phyloP scores from a whole-genome alignment of 2,888 invertebrate species.

The Pherbina coryleti region DNA sequence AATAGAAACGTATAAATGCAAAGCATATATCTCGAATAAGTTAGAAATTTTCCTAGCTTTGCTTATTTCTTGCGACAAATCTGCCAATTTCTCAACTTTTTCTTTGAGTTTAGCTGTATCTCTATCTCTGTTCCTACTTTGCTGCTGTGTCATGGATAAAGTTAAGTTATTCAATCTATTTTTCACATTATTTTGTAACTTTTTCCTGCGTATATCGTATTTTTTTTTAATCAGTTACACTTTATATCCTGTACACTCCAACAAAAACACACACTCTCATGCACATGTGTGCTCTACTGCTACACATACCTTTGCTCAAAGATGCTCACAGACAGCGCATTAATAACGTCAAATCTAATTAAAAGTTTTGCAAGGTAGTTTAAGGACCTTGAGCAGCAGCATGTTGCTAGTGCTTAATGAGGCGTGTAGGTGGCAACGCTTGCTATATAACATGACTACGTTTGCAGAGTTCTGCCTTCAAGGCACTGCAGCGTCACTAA shows the following conservation, averaged over 20 bases:
- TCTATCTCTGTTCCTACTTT: no score
- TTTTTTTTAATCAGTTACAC: not conserved
- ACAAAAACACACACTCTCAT: no score
- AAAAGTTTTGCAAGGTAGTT: slow-evolving; percentile 1
- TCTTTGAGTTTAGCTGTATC: no score
- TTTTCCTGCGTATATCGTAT: not conserved
- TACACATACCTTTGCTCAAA: slow-evolving; percentile 9
- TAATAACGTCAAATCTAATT: not conserved
- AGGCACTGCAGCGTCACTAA: not conserved
- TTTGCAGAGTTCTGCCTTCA: no score
- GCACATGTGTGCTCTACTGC: not conserved
- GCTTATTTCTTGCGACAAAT: no score
- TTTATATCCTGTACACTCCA: not conserved
- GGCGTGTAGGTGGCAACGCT: not conserved
- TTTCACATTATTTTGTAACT: not conserved
- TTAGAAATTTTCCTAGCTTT: no score
- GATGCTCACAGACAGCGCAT: not conserved
- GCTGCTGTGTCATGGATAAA: not conserved
- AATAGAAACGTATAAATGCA: no score
- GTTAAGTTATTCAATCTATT: not conserved
- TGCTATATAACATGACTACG: no score
- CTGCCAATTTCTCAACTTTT: not conserved
- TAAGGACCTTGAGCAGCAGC: not conserved
- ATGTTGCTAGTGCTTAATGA: not conserved
- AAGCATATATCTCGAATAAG: no score